Base-by-base conservation (phyloP, 2,797 vertebrate genomes). In the Labroides dimidiatus region DNA sequence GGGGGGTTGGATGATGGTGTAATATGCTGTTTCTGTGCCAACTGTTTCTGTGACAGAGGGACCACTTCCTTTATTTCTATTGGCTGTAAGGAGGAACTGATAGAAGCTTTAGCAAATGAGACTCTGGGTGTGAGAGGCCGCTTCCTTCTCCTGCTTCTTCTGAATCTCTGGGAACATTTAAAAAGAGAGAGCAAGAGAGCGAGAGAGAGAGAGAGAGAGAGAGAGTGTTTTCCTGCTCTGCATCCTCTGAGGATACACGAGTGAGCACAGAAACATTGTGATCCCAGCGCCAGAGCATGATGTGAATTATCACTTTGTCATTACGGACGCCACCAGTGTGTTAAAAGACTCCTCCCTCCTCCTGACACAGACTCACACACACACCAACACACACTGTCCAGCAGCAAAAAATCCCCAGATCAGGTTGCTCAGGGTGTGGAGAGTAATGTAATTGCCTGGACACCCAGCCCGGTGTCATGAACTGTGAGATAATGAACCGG, bases 11-110 rank as follows among this genome's bases (percentile, higher is more conserved):
- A 89, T 84, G 86, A 90, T 91, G 92, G 92, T 92, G 90, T 93
- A 93, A 93, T 92, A 91, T 91, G 91, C 90, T 92, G 94, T 94
- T 94, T 94, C 93, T 88, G 92, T 94, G 94, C 93, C 94, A 95
- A 94, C 93, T 93, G 92, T 93, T 91, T 89, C 92, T 92, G 92
- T 93, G 90, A 93, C 91, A 93, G 92, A 90, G 87, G 84, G 89
- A 84, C 88, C 85, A 87, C 89, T 92, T 93, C 92, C 89, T 93
- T 89, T 85, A 85, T 88, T 84, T 90, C 87, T 80, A 93, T 93
- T 93, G 91, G 93, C 83, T 90, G 75, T 77, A 44, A 84, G 39
- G 60, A 74, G 59, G 62, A 91, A 92, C 42, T 78, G 92, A 93
- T 89, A 72, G 87, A 69, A 72, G 77, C 73, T 73, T 33, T 2